phyloP scores from a whole-genome alignment of 2,888 invertebrate genomes.

The Subacronicta megacephala region DNA sequence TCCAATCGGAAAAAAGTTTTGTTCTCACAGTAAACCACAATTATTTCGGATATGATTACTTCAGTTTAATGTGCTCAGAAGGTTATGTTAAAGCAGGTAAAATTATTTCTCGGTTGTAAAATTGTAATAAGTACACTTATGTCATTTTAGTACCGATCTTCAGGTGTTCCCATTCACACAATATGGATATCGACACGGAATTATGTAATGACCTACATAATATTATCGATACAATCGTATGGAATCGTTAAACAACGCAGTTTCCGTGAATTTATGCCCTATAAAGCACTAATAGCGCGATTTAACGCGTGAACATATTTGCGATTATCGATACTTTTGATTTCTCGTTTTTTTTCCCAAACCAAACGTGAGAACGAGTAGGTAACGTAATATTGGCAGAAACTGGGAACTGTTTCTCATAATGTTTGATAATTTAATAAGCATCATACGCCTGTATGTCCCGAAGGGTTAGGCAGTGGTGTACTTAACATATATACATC shows the following conservation, averaged over 20 bases:
- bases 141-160: conserved; percentile 19
- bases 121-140: conserved; percentile 30
- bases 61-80: conserved; percentile 6
- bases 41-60: too few relatives aligned
- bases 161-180: conserved; percentile 41
- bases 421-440: too few relatives aligned
- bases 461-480: too few relatives aligned
- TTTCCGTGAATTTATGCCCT: conserved; percentile 4
- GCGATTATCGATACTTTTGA: not conserved
- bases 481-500: too few relatives aligned
- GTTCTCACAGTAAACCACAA: too few relatives aligned
- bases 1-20: too few relatives aligned
- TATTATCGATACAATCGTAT: conserved; percentile 33
- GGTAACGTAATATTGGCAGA: too few relatives aligned
- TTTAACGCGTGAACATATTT: conserved; percentile 6
- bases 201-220: conserved; percentile 45
- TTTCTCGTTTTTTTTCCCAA: not conserved
- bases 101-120: not conserved
- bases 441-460: too few relatives aligned
- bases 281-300: conserved; percentile 9
- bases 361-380: not conserved
- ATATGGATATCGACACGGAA: conserved; percentile 17
- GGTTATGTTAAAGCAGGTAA: conserved; percentile 1
- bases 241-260: conserved; percentile 15
- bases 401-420: too few relatives aligned